Conservation (phyloP, 2,113 vertebrate genomes). For the Ptilorrhoa leucosticta region DNA sequence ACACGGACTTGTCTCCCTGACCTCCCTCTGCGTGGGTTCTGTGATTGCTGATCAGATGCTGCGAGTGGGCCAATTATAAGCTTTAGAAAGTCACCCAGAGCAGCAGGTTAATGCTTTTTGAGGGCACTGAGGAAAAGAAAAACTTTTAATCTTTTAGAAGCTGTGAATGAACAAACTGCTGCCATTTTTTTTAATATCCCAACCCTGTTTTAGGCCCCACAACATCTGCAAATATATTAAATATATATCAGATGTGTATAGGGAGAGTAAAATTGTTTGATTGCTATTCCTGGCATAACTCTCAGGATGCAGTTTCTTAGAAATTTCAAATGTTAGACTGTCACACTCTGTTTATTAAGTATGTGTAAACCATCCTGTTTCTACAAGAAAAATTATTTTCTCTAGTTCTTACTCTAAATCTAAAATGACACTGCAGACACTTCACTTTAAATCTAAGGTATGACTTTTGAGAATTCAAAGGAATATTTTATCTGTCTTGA, state of each 20-base stretch:
- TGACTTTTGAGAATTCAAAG: neutral
- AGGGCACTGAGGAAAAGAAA: neutral
- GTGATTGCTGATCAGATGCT: neutral
- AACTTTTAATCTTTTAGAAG: neutral
- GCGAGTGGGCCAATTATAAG: constrained; percentile 23
- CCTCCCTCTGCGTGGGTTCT: neutral
- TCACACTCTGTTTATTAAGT: neutral
- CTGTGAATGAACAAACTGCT: neutral
- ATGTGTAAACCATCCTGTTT: neutral
- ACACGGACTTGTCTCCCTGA: neutral
- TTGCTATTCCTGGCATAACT: neutral
- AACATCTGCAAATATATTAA: neutral
- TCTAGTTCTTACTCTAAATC: neutral
- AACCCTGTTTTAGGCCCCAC: neutral
- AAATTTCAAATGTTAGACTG: neutral
- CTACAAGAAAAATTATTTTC: neutral
- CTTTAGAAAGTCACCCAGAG: constrained; percentile 27
- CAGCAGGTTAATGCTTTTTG: constrained; percentile 19
- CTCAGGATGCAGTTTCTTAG: neutral
- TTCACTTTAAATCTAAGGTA: neutral
- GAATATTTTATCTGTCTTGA: neutral
- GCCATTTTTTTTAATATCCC: neutral
- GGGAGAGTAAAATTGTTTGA: neutral
- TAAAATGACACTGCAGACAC: neutral
- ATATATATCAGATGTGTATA: neutral